Evolutionary conservation across 2,888 invertebrate species (phyloP), one percentile per base, ranked within the genome.

Genomic region (Rotaria macrura): DNA sequence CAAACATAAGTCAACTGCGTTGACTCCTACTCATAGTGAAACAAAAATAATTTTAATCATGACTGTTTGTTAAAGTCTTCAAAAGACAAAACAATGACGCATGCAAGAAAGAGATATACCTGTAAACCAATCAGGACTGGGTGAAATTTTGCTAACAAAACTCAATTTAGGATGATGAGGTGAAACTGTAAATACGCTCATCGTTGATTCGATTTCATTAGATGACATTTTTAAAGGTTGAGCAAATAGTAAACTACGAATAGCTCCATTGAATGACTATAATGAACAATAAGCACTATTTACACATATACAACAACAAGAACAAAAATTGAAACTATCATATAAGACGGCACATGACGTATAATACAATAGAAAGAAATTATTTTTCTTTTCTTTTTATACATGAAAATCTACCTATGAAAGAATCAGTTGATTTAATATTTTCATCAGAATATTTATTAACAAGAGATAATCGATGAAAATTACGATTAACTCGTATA

Each of bases 71-170:
- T 43, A 25, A 65, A 6, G 6, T 34, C 5, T 4, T 34, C 12
- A 47, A 47, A 12, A 14, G 34, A 34, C 29, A 34, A 34, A 34
- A 29, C 14, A 65, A 65, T 29, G n/a, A 65, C 10, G 14, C 65
- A 65, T 65, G 5, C 23, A 54, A 25, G 7, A 54, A 25, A 25
- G 10, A 1, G 9, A 34, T 79, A 87, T 87, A 90, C 97, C 97
- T 2, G 97, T 95, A 86, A 97, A 94, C 98, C 98, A 98, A 91
- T 98, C 98, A 0, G 98, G 98, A 0, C 96, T 96, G 0, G 98
- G 98, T 87, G 95, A 96, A 87, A 99, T 93, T 94, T 96, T 98
- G 6, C 96, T 95, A 0, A 97, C 95, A 47, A 98, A 92, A 0
- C 99, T 98, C 89, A 98, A 94, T 74, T 98, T 92, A 89, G 98